phyloP scores from a whole-genome alignment of 2,113 vertebrate genomes.

The Nibea albiflora region DNA sequence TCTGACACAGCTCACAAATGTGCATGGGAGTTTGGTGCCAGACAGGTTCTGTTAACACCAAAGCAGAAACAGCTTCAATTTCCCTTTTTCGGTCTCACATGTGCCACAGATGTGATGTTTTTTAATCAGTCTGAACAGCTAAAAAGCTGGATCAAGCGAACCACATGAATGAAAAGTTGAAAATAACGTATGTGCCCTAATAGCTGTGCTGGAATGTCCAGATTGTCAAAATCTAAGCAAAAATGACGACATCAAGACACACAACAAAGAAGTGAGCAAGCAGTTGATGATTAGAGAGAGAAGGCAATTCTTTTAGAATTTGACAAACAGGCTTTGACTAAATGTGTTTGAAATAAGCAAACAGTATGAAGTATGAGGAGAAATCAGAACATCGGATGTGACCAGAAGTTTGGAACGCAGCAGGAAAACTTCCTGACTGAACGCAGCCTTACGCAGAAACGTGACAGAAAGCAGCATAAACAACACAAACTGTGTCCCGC shows the following conservation, averaged over 20 bases:
- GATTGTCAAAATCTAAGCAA: neutral
- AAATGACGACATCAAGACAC: neutral
- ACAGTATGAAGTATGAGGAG: neutral
- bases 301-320: neutral
- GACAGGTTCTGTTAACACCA: constrained; percentile 31
- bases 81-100: constrained; percentile 41
- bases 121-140: constrained; percentile 33
- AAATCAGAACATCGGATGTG: neutral
- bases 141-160: constrained; percentile 19
- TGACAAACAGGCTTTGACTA: neutral
- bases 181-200: constrained; percentile 22
- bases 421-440: neutral
- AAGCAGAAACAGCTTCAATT: constrained; percentile 4
- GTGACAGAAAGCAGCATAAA: constrained; percentile 5
- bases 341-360: neutral
- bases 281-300: neutral
- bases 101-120: constrained; percentile 42
- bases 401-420: neutral
- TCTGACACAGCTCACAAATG: constrained; percentile 2
- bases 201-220: constrained; percentile 9
- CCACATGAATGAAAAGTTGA: constrained; percentile 13
- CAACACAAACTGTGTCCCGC: constrained; percentile 16
- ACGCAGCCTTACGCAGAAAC: neutral
- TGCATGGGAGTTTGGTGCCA: constrained; percentile 1
- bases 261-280: neutral